These are phyloP conservation scores for Limnephilus rhombicus DNA, from an alignment of 2,888 invertebrate genomes.

Conservation along the genomic window DNA sequence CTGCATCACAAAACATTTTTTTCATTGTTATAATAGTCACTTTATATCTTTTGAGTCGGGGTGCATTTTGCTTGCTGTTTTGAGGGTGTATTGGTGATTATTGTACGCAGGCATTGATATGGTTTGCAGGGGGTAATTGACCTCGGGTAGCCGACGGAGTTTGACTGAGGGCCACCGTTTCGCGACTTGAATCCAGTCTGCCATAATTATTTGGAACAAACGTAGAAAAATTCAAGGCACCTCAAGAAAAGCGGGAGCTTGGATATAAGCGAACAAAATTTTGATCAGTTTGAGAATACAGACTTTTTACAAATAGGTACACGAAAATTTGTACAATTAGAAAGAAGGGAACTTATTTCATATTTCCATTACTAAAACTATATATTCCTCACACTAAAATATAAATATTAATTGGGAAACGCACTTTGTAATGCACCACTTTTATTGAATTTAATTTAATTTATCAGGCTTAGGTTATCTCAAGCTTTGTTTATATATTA, in stretches of 20 bases:
- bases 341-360: background rate
- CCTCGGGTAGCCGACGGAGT: constrained; percentile 60
- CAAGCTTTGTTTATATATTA: too few species aligned
- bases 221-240: constrained; percentile 15
- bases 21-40: background rate
- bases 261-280: background rate
- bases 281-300: background rate
- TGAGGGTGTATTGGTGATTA: constrained; percentile 14
- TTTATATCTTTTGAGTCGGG: background rate
- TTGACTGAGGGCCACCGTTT: constrained; percentile 56
- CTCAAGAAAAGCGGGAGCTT: background rate
- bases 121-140: constrained; percentile 61
- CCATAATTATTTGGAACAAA: constrained; percentile 13
- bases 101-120: constrained; percentile 50
- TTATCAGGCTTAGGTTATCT: too few species aligned
- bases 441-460: too few species aligned
- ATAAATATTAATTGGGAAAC: background rate
- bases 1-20: background rate
- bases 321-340: background rate
- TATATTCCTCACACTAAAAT: background rate
- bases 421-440: too few species aligned
- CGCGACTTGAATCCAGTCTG: constrained; percentile 8
- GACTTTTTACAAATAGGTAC: background rate
- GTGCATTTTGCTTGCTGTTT: background rate
- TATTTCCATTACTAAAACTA: background rate